phyloP scores from a whole-genome alignment of 2,888 invertebrate genomes.

The Drosophila demipolita region DNA sequence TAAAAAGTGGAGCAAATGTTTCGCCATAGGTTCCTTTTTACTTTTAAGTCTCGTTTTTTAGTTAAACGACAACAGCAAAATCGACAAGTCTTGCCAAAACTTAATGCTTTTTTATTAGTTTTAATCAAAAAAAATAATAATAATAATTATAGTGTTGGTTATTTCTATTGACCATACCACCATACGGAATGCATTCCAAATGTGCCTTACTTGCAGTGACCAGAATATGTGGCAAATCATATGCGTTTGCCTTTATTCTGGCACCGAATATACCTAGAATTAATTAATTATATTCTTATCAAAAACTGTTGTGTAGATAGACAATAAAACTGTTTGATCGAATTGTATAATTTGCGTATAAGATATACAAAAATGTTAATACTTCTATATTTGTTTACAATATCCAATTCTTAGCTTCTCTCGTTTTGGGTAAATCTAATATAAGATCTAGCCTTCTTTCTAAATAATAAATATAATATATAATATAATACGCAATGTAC shows the following conservation, averaged over 20 bases:
- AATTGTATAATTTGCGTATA: slow-evolving; percentile 56
- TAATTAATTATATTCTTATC: slow-evolving; percentile 26
- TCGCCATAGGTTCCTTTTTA: slow-evolving; percentile 72
- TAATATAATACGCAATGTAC: slow-evolving; percentile 42
- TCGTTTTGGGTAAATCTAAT: slow-evolving; percentile 20
- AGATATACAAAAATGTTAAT: slow-evolving; percentile 56
- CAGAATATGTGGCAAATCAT: slow-evolving; percentile 8
- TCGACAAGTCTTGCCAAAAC: slow-evolving; percentile 83
- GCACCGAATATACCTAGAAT: slow-evolving; percentile 10
- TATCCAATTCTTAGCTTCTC: slow-evolving; percentile 35
- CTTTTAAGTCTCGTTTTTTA: slow-evolving; percentile 37
- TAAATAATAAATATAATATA: slow-evolving; percentile 27
- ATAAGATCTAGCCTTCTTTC: slow-evolving; percentile 17
- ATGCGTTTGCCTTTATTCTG: slow-evolving; percentile 16
- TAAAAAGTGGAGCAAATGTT: slow-evolving; percentile 26
- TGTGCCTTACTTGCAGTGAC: slow-evolving; percentile 77
- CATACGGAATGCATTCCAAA: slow-evolving; percentile 79
- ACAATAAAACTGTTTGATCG: slow-evolving; percentile 67
- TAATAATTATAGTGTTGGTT: neutral
- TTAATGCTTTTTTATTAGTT: slow-evolving; percentile 52
- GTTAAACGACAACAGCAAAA: slow-evolving; percentile 78
- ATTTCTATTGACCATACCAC: neutral
- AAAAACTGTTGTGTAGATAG: slow-evolving; percentile 77
- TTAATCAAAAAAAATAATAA: slow-evolving; percentile 1
- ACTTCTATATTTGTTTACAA: slow-evolving; percentile 34